A percentile compares a stretch with the other conserved stretches of the same genome.
Evolutionary conservation across 1,140 invertebrate genomes (phyloP).

Genomic region (Oscheius sp.): DNA sequence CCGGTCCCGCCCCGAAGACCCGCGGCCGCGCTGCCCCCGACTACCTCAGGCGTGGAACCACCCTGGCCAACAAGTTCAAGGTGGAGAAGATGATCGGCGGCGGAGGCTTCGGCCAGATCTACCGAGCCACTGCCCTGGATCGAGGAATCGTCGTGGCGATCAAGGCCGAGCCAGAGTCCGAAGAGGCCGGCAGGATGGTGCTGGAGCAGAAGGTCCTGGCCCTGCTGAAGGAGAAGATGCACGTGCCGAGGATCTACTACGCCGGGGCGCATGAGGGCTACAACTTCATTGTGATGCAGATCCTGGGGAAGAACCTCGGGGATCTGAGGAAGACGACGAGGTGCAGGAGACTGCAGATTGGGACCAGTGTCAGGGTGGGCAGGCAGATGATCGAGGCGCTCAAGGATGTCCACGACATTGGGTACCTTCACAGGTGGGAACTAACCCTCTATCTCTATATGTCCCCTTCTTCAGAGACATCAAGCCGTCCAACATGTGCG

Average conservation of each 20-base stretch:
- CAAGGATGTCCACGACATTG: conserved; percentile 32
- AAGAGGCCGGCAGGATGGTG: conserved; percentile 36
- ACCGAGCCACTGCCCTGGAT: conserved; percentile 11
- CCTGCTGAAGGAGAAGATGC: neutral
- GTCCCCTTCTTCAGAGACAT: conserved; percentile 24
- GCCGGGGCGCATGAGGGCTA: conserved; percentile 16
- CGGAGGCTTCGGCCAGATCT: conserved; percentile 43
- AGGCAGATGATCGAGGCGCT: conserved; percentile 32
- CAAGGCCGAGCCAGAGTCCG: conserved; percentile 38
- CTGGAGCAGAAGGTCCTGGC: conserved; percentile 37
- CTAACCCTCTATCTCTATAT: neutral
- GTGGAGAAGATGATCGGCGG: conserved; percentile 38
- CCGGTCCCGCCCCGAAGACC: neutral
- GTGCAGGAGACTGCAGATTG: neutral
- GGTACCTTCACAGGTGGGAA: conserved; percentile 38
- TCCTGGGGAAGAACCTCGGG: conserved; percentile 31
- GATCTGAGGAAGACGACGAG: neutral
- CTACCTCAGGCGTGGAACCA: neutral
- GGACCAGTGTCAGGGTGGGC: conserved; percentile 16
- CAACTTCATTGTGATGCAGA: conserved; percentile 44
- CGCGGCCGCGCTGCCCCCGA: neutral
- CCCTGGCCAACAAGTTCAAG: conserved; percentile 4
- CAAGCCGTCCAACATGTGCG: conserved; percentile 44
- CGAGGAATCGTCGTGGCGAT: conserved; percentile 31
- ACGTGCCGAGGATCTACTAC: neutral